Base-by-base conservation (phyloP, 2,888 invertebrate genomes). In the Andricus curvator region DNA sequence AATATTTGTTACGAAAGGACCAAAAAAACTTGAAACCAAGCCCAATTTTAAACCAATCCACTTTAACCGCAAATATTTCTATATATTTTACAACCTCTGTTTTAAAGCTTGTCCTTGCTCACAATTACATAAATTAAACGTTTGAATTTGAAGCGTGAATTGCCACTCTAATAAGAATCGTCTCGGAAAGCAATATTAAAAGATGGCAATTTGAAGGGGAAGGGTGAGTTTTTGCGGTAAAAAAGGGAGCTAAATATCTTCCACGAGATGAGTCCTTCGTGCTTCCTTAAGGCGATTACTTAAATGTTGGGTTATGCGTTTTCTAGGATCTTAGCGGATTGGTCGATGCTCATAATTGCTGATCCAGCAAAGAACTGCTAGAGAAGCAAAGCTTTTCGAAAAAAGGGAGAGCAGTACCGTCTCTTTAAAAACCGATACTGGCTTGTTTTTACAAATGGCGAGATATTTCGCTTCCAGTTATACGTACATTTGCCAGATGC, bases 221-320 rank as follows among this genome's bases (percentile, higher is more conserved):
- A 37, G 9, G 22, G 48, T 17, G 4, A 17, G 20, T 17, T 29
- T 29, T 66, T 78, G 44, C 6, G 65, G 29, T 65, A 48, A 80
- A 65, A n/a, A 41, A 44, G 66, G 65, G 41, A 56, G 76, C 41
- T 66, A 77, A 41, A 77, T 29, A 78, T 44, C 67, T 51, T 56
- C 68, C 68, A 65, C 77, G 65, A 81, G 78, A 60, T 68, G 77
- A 51, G 70, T 76, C 68, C 64, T 74, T 67, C 80, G 78, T 65
- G 78, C 51, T 68, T 67, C 68, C 79, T 77, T 67, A 56, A 77
- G 80, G 82, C 82, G 65, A 81, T 81, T 80, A 80, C 79, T 77
- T 82, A 78, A 84, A 68, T 51, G 74, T 65, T 66, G 25, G 76
- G 60, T 68, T 78, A 15, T 77, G 17, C 11, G 44, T 67, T 74